Evolutionary conservation across 2,797 vertebrate species (phyloP), one percentile per base, ranked within the genome.

Genomic region (Limnodromus scolopaceus): DNA sequence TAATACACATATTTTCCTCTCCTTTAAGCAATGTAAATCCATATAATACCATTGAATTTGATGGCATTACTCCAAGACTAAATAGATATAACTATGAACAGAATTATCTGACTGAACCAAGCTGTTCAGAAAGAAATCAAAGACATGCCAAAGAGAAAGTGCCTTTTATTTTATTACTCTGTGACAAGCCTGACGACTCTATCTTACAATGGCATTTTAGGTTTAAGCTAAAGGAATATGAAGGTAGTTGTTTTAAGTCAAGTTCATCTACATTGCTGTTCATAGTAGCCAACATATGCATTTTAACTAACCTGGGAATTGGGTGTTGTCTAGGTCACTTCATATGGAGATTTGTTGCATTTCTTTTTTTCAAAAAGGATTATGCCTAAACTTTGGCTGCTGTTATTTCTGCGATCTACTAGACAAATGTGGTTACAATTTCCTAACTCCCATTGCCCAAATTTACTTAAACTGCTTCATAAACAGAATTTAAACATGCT

Each of bases 21-120:
- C 76, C 71, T 94, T 95, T 92, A 92, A 95, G 85, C 51, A 78
- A 38, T 83, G 69, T 93, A 94, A 96, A 89, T 91, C 83, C 85
- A 77, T 82, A 60, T 49, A 90, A 88, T 81, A 89, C 66, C 77
- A 89, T 5, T 85, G 82, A 93, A 65, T 85, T 77, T 80, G 63
- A 27, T 92, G 93, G 86, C 91, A 78, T 70, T 81, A 48, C n/a
- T 94, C 93, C 94, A 97, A 95, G 78, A 91, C 64, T 93, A 94
- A 93, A 94, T 80, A 93, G 87, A 78, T 93, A 38, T 55, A 94
- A 92, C 78, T 93, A 94, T 48, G 91, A 94, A 81, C 81, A 93
- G 90, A 96, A 96, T 95, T 83, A 80, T 89, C 86, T 93, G 93
- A 94, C 86, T 96, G 70, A 96, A 89, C 48, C 92, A 93, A 96